Evolutionary conservation across 1,140 invertebrate species (phyloP), one percentile per base, ranked within the genome.

Genomic region (Drosophila novamexicana): DNA sequence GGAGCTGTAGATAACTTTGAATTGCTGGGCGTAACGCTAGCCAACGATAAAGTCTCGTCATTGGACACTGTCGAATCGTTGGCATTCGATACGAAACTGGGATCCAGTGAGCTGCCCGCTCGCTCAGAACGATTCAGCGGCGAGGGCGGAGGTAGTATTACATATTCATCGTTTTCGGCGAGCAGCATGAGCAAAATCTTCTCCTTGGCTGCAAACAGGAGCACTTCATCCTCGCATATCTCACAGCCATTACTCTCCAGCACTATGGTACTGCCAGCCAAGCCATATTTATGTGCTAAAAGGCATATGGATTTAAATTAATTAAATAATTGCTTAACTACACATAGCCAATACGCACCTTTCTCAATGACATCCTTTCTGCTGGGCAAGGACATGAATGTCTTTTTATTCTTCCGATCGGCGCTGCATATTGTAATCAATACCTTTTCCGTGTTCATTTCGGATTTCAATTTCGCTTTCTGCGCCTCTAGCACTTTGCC

Each of bases 371-470:
- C 84, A 73, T 89, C 85, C 65, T 89, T 89, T 54, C 84, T 70
- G 29, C 71, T 81, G 32, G 84, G 84, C 62, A 89, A 57, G 22
- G 84, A 89, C 84, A 89, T 89, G 12, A 89, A 89, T 7, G 84
- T 81, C 69, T 90, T 89, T 63, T 89, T 89, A 52, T 62, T 84
- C 49, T 89, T 89, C 0, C 84, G 74, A 81, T 89, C 84, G 16
- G 85, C 84, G 44, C 81, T 89, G 58, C 84, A 89, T 71, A 89
- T 89, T 54, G 85, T 89, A 79, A 89, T 90, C 49, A 89, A 81
- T 62, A 89, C 85, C 66, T 84, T 90, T 42, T 89, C 84, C 70
- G 44, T 61, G 32, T 56, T 50, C 54, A 65, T 52, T 32, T 86
- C 81, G 29, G 61, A 50, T 50, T 78, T 81, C 12, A 65, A 45